A percentile compares a stretch with the other conserved stretches of the same genome.
Conservation (phyloP, 2,888 invertebrate species). For the Lydus trimaculatus region DNA sequence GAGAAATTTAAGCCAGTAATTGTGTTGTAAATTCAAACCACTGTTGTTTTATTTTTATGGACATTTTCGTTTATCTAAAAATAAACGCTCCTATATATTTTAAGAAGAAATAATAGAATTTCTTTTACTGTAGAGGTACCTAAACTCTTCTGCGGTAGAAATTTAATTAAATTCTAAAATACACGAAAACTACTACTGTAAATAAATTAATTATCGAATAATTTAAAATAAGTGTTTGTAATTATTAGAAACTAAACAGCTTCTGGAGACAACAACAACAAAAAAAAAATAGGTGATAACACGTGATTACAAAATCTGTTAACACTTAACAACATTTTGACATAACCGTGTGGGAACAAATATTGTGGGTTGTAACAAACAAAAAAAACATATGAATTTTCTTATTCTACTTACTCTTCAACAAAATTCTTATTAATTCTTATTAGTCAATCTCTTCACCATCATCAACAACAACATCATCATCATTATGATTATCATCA, state of each 20-base stretch:
- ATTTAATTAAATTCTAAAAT: not conserved
- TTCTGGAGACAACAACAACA: too few species aligned
- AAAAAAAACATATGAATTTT: constrained; percentile 37
- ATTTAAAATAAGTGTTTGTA: not conserved
- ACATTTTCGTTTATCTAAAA: not conserved
- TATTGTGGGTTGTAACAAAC: constrained; percentile 38
- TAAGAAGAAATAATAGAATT: not conserved
- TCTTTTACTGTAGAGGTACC: not conserved
- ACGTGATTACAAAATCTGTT: constrained; percentile 45
- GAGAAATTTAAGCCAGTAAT: constrained; percentile 5
- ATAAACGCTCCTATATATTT: not conserved
- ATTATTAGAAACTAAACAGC: not conserved
- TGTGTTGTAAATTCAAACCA: not conserved
- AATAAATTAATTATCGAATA: not conserved
- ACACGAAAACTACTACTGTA: not conserved
- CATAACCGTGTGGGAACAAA: constrained; percentile 46
- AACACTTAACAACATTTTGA: constrained; percentile 47
- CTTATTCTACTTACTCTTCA: constrained; percentile 14
- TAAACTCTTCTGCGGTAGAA: too few species aligned
- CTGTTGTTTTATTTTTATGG: not conserved
- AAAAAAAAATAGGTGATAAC: constrained; percentile 39
- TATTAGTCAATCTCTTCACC: not conserved
- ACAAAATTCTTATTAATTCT: not conserved
- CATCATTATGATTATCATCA: not conserved
- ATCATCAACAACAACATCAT: not conserved